Evolutionary conservation across 2,113 vertebrate species (phyloP).

Genomic region (Ifrita kowaldi): DNA sequence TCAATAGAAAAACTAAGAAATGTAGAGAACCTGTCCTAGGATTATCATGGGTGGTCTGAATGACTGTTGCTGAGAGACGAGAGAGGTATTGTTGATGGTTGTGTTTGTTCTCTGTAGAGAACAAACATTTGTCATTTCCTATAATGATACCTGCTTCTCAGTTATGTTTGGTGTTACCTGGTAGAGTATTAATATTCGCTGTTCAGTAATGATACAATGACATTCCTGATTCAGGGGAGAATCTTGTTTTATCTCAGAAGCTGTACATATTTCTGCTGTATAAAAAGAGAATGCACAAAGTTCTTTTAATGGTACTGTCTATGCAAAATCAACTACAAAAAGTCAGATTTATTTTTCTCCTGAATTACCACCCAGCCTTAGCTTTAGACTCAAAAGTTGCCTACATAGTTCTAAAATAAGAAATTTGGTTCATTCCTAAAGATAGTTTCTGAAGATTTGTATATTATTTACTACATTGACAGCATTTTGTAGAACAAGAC

Average conservation of each 20-base stretch:
- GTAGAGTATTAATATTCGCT: not conserved
- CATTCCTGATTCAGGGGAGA: not conserved
- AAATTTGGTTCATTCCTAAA: not conserved
- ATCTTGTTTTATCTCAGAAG: not conserved
- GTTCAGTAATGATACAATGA: not conserved
- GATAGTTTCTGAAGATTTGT: not conserved
- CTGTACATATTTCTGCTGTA: not conserved
- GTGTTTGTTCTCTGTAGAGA: not conserved
- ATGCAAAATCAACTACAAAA: not conserved
- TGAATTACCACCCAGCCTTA: not conserved
- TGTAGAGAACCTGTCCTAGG: not conserved
- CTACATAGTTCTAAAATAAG: not conserved
- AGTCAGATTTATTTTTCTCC: not conserved
- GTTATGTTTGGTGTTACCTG: not conserved
- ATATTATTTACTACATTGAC: not conserved
- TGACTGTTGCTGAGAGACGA: not conserved
- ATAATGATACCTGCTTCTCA: not conserved
- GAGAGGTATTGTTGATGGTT: not conserved
- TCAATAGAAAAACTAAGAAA: not conserved
- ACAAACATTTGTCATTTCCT: not conserved
- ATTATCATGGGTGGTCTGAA: not conserved
- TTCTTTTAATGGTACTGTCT: not conserved
- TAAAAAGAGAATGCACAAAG: not conserved
- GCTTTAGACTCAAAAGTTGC: not conserved
- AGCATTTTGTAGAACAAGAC: not conserved